Conservation (phyloP, 2,113 vertebrate genomes). For the Pangasianodon gigas region DNA sequence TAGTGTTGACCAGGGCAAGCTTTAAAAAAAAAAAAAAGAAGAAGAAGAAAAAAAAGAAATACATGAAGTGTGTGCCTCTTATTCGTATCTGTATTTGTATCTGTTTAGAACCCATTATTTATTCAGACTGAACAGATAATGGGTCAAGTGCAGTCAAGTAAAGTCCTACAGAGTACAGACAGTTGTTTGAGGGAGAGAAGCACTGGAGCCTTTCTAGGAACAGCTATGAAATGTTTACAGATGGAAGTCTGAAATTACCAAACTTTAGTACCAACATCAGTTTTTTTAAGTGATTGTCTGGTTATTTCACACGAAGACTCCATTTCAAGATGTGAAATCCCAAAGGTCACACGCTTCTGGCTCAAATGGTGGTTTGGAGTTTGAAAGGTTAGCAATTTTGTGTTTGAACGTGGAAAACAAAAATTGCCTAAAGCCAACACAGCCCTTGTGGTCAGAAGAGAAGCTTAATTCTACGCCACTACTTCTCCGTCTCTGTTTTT, state of each 20-base stretch:
- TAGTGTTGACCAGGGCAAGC: not conserved
- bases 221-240: not conserved
- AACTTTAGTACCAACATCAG: not conserved
- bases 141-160: not conserved
- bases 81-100: not conserved
- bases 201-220: not conserved
- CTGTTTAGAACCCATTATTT: not conserved
- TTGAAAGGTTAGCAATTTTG: constrained; percentile 17
- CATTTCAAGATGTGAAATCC: not conserved
- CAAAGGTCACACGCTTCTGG: not conserved
- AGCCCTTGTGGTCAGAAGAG: not conserved
- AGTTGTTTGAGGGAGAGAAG: not conserved
- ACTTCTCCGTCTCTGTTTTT: constrained; percentile 32
- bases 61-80: not conserved
- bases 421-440: not conserved
- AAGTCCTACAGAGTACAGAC: not conserved
- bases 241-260: not conserved
- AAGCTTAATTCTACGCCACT: not conserved
- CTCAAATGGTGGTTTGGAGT: not conserved
- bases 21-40: not conserved
- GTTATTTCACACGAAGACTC: not conserved
- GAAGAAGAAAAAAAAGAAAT: too few relatives aligned
- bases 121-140: too few relatives aligned
- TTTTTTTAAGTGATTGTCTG: not conserved
- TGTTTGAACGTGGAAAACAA: constrained; percentile 6